A percentile compares a stretch with the other conserved stretches of the same genome.
These are phyloP conservation scores for Ephestia elutella DNA, from an alignment of 1,140 invertebrate genomes.

Conservation along the genomic window DNA sequence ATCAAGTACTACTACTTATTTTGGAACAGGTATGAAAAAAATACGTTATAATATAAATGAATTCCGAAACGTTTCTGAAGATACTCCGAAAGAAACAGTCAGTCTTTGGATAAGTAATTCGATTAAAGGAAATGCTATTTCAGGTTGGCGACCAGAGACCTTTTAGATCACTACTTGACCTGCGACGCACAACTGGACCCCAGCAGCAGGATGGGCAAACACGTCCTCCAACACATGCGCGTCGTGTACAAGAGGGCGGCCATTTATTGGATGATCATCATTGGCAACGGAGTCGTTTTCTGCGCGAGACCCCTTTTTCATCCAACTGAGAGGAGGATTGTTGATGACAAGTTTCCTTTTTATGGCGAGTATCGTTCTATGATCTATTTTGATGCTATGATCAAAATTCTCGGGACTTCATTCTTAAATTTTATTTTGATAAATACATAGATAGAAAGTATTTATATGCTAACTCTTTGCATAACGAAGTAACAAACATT, in stretches of 20 bases:
- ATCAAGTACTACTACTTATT: conserved; percentile 38
- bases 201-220: conserved; percentile 26
- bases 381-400: too few relatives aligned
- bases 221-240: conserved; percentile 28
- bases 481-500: too few relatives aligned
- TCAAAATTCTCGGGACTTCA: too few relatives aligned
- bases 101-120: too few relatives aligned
- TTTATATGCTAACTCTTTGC: too few relatives aligned
- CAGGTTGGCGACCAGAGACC: conserved; percentile 13
- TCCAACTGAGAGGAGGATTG: conserved; percentile 31
- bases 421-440: too few relatives aligned
- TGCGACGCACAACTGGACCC: conserved; percentile 28
- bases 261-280: conserved; percentile 34
- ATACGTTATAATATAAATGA: too few relatives aligned
- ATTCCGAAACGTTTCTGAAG: too few relatives aligned
- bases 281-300: conserved; percentile 32
- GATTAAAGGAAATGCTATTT: neutral
- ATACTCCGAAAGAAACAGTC: too few relatives aligned
- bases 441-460: too few relatives aligned
- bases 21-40: conserved; percentile 26
- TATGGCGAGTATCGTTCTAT: too few relatives aligned
- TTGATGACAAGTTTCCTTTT: conserved; percentile 34
- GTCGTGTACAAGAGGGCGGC: conserved; percentile 38
- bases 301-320: conserved; percentile 22
- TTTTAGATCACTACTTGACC: conserved; percentile 27